Conservation (phyloP, 1,140 invertebrate genomes). For the Panulirus ornatus region DNA sequence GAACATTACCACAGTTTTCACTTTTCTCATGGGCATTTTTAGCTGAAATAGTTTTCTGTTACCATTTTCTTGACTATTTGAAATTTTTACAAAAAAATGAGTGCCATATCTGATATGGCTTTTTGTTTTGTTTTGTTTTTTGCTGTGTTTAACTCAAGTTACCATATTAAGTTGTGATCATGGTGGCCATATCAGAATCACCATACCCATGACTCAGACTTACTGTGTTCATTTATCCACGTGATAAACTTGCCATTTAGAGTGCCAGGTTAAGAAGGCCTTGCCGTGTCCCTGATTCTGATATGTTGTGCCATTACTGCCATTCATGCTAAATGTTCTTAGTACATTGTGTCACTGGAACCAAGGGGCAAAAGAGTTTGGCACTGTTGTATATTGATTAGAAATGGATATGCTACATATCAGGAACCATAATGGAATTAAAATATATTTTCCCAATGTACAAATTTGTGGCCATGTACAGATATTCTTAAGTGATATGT, state of each 20-base stretch:
- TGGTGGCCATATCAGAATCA: not conserved
- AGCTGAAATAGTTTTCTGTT: not conserved
- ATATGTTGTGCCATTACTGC: conserved; percentile 32
- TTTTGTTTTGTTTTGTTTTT: not conserved
- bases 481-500: conserved; percentile 51
- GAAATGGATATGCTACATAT: conserved; percentile 40
- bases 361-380: not conserved
- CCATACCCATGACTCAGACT: conserved; percentile 41
- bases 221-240: conserved; percentile 44
- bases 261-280: conserved; percentile 27
- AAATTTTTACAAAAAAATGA: not conserved
- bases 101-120: not conserved
- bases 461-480: conserved; percentile 72
- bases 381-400: not conserved
- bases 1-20: not conserved
- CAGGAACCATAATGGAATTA: conserved; percentile 33
- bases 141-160: conserved; percentile 20
- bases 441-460: conserved; percentile 53
- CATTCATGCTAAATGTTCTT: not conserved
- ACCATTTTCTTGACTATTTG: not conserved
- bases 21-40: not conserved
- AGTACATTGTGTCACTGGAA: not conserved
- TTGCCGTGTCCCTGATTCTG: not conserved
- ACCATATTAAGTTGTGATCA: conserved; percentile 38
- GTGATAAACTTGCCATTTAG: conserved; percentile 50